A percentile compares a stretch with the other conserved stretches of the same genome.
phyloP scores from a whole-genome alignment of 2,888 invertebrate genomes.

The Schizotus pectinicornis region DNA sequence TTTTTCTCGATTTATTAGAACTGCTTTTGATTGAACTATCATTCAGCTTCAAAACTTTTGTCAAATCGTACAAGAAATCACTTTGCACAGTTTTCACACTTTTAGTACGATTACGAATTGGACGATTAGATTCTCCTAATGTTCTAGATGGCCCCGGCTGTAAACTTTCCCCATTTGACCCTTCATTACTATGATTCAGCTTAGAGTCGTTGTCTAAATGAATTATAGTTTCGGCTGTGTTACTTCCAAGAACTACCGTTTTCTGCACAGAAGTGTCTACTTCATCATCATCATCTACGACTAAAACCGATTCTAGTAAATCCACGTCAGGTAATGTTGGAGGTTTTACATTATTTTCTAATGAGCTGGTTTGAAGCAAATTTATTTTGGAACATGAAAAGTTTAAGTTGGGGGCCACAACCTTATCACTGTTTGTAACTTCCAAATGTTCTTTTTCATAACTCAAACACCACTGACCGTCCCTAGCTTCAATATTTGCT shows the following conservation, averaged over 20 bases:
- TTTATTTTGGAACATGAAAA: neutral
- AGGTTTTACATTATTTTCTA: constrained; percentile 2
- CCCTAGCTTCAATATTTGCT: too few relatives aligned
- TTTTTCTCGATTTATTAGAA: constrained; percentile 2
- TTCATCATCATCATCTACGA: neutral
- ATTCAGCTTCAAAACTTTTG: constrained; percentile 48
- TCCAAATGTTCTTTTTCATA: too few relatives aligned
- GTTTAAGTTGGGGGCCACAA: too few relatives aligned
- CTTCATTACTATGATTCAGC: neutral
- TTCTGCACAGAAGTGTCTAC: too few relatives aligned
- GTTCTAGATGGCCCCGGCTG: neutral
- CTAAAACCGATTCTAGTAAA: neutral
- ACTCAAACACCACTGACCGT: too few relatives aligned
- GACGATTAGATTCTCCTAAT: constrained; percentile 47
- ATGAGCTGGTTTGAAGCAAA: neutral
- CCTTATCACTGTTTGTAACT: neutral
- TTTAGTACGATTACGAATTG: constrained; percentile 70
- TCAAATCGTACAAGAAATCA: constrained; percentile 76
- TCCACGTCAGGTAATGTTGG: neutral
- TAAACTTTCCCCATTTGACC: neutral
- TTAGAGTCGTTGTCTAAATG: constrained; percentile 20
- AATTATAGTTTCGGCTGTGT: constrained; percentile 7
- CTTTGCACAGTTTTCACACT: constrained; percentile 54
- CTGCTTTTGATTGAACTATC: constrained; percentile 19
- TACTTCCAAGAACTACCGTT: constrained; percentile 8